These are phyloP conservation scores for Microcebus lehilahytsara DNA, from an alignment of 2,113 vertebrate species.

Conservation along the genomic window DNA sequence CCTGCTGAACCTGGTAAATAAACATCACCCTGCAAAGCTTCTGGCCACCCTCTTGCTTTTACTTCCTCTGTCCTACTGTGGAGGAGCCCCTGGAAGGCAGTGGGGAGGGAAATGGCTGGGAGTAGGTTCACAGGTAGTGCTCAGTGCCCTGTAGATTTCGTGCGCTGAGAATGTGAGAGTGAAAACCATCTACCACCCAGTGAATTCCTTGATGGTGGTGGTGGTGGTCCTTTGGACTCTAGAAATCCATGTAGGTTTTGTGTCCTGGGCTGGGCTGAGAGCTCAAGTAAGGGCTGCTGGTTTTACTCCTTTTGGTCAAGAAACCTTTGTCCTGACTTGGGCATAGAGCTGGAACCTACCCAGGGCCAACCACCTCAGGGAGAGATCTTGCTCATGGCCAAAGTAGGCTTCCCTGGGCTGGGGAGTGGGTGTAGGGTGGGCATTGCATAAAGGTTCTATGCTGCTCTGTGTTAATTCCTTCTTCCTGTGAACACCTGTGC, in stretches of 20 bases:
- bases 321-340: constrained; percentile 13
- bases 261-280: neutral
- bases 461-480: neutral
- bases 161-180: constrained; percentile 11
- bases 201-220: neutral
- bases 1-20: constrained; percentile 80
- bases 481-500: constrained; percentile 25
- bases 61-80: constrained; percentile 71
- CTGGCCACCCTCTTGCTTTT: constrained; percentile 70
- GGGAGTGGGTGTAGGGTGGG: neutral
- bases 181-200: neutral
- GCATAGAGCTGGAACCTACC: neutral
- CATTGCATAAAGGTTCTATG: constrained; percentile 1
- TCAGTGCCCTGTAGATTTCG: neutral
- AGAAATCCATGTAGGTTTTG: neutral
- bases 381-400: neutral
- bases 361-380: neutral
- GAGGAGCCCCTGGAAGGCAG: constrained; percentile 54
- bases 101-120: constrained; percentile 48
- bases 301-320: neutral
- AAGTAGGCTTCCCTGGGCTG: neutral
- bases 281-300: neutral
- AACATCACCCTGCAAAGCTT: constrained; percentile 78
- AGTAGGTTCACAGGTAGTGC: neutral
- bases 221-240: neutral